phyloP scores from a whole-genome alignment of 2,888 invertebrate species.

The Empis livida region DNA sequence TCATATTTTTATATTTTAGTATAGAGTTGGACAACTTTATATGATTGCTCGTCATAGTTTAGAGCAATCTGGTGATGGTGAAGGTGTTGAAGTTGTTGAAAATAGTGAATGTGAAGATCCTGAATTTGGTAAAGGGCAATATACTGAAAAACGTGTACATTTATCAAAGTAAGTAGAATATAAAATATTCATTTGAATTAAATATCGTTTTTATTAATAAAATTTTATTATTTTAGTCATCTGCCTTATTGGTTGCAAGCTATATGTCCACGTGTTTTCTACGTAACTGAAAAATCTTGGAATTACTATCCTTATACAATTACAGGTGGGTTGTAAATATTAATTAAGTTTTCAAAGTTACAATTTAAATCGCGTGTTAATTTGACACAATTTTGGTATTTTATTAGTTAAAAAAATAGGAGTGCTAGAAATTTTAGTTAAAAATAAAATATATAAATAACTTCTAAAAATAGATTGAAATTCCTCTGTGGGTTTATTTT shows the following conservation, averaged over 20 bases:
- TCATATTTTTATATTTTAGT: constrained; percentile 41
- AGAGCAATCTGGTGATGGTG: constrained; percentile 79
- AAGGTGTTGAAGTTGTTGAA: constrained; percentile 82
- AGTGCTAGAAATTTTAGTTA: no score
- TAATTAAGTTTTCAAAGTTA: no score
- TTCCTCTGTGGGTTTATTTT: no score
- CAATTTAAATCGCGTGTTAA: no score
- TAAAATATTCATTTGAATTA: background rate
- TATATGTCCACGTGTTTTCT: constrained; percentile 78
- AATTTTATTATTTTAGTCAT: constrained; percentile 44
- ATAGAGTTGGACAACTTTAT: constrained; percentile 80
- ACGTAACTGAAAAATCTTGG: constrained; percentile 89
- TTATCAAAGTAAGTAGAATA: constrained; percentile 58
- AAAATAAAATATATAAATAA: no score
- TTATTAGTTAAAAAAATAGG: no score
- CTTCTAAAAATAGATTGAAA: no score
- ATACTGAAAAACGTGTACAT: constrained; percentile 81
- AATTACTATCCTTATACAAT: constrained; percentile 87
- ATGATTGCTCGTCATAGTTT: constrained; percentile 91
- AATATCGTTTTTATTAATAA: background rate
- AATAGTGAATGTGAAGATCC: constrained; percentile 70
- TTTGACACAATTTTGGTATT: no score
- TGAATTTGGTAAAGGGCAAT: constrained; percentile 71
- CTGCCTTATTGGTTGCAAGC: constrained; percentile 83
- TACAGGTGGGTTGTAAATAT: constrained; percentile 44